Conservation (phyloP, 2,888 invertebrate genomes). For the Dryococelus australis region DNA sequence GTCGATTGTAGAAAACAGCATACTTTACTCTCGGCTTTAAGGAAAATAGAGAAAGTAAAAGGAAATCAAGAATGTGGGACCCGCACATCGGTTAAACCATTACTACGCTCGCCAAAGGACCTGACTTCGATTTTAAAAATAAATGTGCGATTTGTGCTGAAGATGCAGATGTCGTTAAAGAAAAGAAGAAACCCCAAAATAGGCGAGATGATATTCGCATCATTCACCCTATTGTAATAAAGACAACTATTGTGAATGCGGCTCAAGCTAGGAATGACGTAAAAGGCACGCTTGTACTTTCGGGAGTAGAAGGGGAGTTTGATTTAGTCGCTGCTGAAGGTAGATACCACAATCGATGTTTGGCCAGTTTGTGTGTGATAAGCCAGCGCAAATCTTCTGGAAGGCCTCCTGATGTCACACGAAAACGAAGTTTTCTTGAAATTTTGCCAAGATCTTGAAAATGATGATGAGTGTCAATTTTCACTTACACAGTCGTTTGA, state of each 20-base stretch:
- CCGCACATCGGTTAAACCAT: no score
- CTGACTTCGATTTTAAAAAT: constrained; percentile 11
- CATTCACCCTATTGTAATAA: not conserved
- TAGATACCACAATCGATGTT: constrained; percentile 1
- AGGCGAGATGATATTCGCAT: not conserved
- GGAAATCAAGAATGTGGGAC: not conserved
- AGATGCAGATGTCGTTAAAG: not conserved
- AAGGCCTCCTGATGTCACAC: not conserved
- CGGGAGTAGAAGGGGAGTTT: not conserved
- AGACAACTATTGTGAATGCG: not conserved
- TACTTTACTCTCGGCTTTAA: not conserved
- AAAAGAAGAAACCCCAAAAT: constrained; percentile 1
- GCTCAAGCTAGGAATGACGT: not conserved
- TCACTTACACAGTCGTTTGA: not conserved
- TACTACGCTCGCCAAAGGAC: not conserved
- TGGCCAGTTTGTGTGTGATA: not conserved
- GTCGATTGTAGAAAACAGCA: not conserved
- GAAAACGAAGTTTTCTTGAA: not conserved
- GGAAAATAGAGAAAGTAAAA: not conserved
- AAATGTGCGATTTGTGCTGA: not conserved
- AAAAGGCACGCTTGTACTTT: not conserved
- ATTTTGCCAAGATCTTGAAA: not conserved
- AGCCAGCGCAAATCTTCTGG: not conserved
- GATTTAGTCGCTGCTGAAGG: not conserved
- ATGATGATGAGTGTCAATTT: constrained; percentile 19